Conservation (phyloP, 64 coral and sea anemone genomes). For the Montipora sp. region DNA sequence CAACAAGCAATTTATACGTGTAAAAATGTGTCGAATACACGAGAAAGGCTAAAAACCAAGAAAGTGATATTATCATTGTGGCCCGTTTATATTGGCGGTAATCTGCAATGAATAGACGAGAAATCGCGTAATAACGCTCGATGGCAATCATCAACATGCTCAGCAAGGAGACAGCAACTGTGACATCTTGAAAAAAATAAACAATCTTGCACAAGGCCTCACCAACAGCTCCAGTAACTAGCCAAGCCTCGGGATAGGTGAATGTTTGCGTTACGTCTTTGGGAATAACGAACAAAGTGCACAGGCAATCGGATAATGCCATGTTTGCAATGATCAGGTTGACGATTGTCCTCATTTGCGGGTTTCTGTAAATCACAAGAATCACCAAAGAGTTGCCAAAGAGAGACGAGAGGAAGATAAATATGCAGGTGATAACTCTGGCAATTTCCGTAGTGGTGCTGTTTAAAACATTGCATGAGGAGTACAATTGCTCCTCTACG, state of each 20-base stretch:
- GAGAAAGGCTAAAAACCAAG: conserved; percentile 1
- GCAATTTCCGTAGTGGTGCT: neutral
- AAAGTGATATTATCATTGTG: neutral
- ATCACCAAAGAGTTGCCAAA: conserved; percentile 47
- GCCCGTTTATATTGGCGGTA: neutral
- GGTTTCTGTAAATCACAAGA: conserved; percentile 9
- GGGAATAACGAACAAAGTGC: conserved; percentile 14
- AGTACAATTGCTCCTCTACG: neutral
- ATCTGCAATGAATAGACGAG: neutral
- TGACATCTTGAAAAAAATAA: conserved; percentile 20
- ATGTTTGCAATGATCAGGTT: conserved; percentile 57
- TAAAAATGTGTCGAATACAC: neutral
- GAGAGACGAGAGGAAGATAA: neutral
- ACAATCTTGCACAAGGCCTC: neutral
- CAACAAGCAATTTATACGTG: neutral
- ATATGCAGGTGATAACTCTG: neutral
- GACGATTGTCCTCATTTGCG: conserved; percentile 47
- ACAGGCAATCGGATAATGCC: conserved; percentile 49
- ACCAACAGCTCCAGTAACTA: neutral
- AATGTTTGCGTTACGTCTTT: neutral
- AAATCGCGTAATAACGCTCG: conserved; percentile 25
- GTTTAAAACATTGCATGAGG: neutral
- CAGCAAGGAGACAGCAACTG: conserved; percentile 5
- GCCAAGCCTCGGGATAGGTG: neutral
- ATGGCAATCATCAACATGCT: conserved; percentile 17